Base-by-base conservation (phyloP, 23 tunicate genomes). In the Aplidium turbinatum region DNA sequence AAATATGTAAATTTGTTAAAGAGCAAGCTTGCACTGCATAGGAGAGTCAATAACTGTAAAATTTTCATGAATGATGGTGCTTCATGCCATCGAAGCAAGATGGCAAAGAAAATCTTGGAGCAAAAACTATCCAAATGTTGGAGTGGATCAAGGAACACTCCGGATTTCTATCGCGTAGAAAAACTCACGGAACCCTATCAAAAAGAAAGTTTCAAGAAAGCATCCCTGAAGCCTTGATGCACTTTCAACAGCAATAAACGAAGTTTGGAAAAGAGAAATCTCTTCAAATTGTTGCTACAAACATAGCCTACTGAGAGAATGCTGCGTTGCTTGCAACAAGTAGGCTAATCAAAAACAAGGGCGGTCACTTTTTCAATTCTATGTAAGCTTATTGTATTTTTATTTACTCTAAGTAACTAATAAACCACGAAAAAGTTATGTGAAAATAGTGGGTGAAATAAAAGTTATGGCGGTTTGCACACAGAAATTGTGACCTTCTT, bases 91-190 rank as follows among this genome's bases (percentile, higher is more conserved):
- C 58, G 58, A 47, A 70, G 58, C 58, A 47, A 47, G 76, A 34
- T 27, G 58, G 76, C 47, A 28, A 70, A 70, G 46, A 47, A 70
- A 36, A 35, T 66, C 72, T 47, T 47, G 76, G 76, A 70, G 58
- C 58, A 70, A 70, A 47, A 46, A 70, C 5, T 70, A 47, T 70
- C 58, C 76, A 47, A 70, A 47, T 25, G 76, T 47, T 70, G 76
- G 76, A 70, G 58, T 70, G 33, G 58, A 58, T 58, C 9, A n/a
- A n/a, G n/a, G n/a, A 70, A 70, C 76, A 70, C 58, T 47, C 76
- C 76, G 34, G 58, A 70, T 47, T 34, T 70, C 38, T 46, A 70
- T 70, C 76, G 58, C 9, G 38, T 66, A 6, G 52, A 66, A 66
- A n/a, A 66, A 66, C 73, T 66, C 23, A 30, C 31, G 36, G 34